Conservation (phyloP, 2,888 invertebrate genomes). For the Herminia tarsipennalis region DNA sequence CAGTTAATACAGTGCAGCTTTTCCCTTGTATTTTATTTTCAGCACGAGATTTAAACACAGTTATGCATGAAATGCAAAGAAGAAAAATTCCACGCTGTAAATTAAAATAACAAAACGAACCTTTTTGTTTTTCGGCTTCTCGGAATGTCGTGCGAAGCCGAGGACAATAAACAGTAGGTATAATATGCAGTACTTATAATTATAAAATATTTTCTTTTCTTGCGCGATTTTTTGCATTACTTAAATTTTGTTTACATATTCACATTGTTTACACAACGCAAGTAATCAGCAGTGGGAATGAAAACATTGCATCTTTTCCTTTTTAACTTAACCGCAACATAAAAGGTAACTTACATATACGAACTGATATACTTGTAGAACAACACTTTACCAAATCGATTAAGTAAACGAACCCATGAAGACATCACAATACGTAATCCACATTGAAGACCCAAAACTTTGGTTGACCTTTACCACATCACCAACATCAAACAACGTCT, state of each 20-base stretch:
- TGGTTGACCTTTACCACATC: constrained; percentile 26
- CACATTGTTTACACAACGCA: too few relatives aligned
- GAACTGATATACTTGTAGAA: not conserved
- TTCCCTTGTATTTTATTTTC: constrained; percentile 17
- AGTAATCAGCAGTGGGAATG: not conserved
- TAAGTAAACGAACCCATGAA: constrained; percentile 7
- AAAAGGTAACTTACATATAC: not conserved
- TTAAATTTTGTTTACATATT: not conserved
- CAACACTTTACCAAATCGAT: constrained; percentile 18
- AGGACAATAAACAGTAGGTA: constrained; percentile 14
- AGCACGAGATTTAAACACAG: constrained; percentile 19
- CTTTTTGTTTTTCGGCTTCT: constrained; percentile 25
- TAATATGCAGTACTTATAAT: constrained; percentile 15
- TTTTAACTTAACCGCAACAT: not conserved
- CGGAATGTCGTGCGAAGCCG: constrained; percentile 18
- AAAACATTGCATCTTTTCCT: not conserved
- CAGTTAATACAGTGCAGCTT: constrained; percentile 4
- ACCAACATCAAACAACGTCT: constrained; percentile 16
- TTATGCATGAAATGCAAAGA: constrained; percentile 31
- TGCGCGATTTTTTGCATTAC: constrained; percentile 7
- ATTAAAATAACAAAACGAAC: constrained; percentile 36
- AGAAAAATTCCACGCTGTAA: constrained; percentile 32
- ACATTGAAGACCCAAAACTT: constrained; percentile 11
- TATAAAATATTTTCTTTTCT: constrained; percentile 5
- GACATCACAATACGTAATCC: constrained; percentile 16